Evolutionary conservation across 2,888 invertebrate species (phyloP).

Genomic region (Brenthis hecate): DNA sequence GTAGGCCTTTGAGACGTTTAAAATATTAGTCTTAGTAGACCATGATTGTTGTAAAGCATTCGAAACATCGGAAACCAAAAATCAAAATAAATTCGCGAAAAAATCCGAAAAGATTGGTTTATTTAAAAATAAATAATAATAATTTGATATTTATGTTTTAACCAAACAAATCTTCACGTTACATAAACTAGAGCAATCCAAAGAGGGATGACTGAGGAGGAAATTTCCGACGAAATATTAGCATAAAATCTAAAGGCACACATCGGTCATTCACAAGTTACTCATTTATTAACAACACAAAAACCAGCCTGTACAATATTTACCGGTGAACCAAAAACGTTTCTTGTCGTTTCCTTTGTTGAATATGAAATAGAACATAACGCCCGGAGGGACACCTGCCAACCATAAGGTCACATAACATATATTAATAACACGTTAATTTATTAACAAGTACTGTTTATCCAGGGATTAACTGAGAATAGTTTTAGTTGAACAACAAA

Average conservation of each 20-base stretch:
- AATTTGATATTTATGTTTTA: too few species aligned
- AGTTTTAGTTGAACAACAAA: constrained; percentile 82
- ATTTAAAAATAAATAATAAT: too few species aligned
- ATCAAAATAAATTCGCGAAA: too few species aligned
- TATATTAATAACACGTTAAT: constrained; percentile 82
- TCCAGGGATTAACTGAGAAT: constrained; percentile 81
- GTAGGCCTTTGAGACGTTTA: too few species aligned
- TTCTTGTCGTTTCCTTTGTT: constrained; percentile 76
- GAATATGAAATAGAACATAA: constrained; percentile 63
- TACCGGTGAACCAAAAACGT: constrained; percentile 72
- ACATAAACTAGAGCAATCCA: too few species aligned
- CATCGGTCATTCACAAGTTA: constrained; percentile 54
- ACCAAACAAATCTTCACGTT: too few species aligned
- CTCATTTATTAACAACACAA: constrained; percentile 72
- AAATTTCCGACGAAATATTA: constrained; percentile 36
- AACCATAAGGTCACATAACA: constrained; percentile 75
- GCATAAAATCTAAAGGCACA: constrained; percentile 56
- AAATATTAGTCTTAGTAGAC: too few species aligned
- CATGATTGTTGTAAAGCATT: too few species aligned
- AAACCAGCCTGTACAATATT: constrained; percentile 72
- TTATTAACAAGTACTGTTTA: constrained; percentile 82
- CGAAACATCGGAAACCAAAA: too few species aligned
- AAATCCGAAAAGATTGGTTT: too few species aligned
- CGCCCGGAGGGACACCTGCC: constrained; percentile 76
- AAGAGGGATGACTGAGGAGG: constrained; percentile 26